Evolutionary conservation across 2,797 vertebrate species (phyloP).

Genomic region (Gobionotothen gibberifrons): DNA sequence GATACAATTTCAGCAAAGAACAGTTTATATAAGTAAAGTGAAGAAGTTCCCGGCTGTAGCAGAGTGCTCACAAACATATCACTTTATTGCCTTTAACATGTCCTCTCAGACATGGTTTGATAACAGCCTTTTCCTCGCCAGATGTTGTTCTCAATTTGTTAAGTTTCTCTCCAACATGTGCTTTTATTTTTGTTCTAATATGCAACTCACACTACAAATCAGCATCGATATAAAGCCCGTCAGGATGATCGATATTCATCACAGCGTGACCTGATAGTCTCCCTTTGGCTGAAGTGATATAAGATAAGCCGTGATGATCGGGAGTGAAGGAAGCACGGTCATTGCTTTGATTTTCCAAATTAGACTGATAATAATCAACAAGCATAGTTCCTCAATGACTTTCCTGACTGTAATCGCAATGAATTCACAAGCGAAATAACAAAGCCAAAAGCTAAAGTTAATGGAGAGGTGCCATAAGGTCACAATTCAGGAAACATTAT

Average conservation of each 20-base stretch:
- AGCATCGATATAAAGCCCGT: constrained; percentile 32
- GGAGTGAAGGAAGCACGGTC: constrained; percentile 38
- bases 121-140: too few species aligned
- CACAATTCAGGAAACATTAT: too few species aligned
- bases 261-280: constrained; percentile 48
- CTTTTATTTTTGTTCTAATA: constrained; percentile 24
- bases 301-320: constrained; percentile 59
- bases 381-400: constrained; percentile 32
- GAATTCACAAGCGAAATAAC: background rate
- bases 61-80: too few species aligned
- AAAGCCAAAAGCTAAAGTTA: too few species aligned
- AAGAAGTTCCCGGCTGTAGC: too few species aligned
- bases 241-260: constrained; percentile 56
- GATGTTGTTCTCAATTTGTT: background rate
- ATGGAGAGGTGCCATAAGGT: too few species aligned
- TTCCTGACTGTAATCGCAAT: constrained; percentile 33
- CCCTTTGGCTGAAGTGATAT: constrained; percentile 56
- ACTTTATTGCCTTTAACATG: too few species aligned
- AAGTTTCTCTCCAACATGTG: background rate
- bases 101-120: too few species aligned
- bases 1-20: too few species aligned
- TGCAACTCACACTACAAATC: constrained; percentile 30
- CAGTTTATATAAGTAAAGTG: too few species aligned
- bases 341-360: constrained; percentile 52
- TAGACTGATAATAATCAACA: constrained; percentile 29